Base-by-base conservation (phyloP, 2,888 invertebrate genomes). In the Chelonus formosanus region DNA sequence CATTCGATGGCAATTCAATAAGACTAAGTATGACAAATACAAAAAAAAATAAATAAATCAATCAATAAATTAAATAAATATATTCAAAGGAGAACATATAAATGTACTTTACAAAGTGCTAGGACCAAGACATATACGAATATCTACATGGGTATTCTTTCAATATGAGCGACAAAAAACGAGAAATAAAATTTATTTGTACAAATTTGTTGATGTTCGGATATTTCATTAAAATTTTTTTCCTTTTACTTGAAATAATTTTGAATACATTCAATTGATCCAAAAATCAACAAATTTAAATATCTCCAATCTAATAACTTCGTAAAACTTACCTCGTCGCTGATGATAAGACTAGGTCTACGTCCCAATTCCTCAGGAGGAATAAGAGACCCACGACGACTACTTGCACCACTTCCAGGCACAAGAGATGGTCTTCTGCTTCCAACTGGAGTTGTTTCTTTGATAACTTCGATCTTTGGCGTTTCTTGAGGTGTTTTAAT, bases 311-410 rank as follows among this genome's bases (percentile, higher is more conserved):
- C 40, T 40, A 53, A 72, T 20, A 74, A 72, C 69, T 67, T 54
- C 67, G 71, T 73, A 73, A 75, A 84, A 86, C 88, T 85, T 92
- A 96, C 96, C 94, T 96, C 96, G 85, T 96, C 96, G 83, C 95
- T 94, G 83, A 96, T 95, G 80, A 96, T 93, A 76, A 96, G 89
- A 77, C 95, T 95, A 75, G 96, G 94, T 76, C 96, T 89, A 78
- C 96, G 90, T 79, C 91, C 92, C 85, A 91, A 91, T 84, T 91
- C 92, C 84, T 95, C 95, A 5, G 93, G 94, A 77, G 95, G 95
- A 81, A 96, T 91, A 68, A 96, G 89, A 59, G 96, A 96, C 67
- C 96, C 96, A 76, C 96, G 89, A 57, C 93, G 87, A 80, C 91
- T 91, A 58, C 89, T 86, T 56, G 87, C 85, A 45, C 89, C 89